Evolutionary conservation across 2,797 vertebrate genomes (phyloP), one percentile per base, ranked within the genome.

Genomic region (Dermochelys coriacea): DNA sequence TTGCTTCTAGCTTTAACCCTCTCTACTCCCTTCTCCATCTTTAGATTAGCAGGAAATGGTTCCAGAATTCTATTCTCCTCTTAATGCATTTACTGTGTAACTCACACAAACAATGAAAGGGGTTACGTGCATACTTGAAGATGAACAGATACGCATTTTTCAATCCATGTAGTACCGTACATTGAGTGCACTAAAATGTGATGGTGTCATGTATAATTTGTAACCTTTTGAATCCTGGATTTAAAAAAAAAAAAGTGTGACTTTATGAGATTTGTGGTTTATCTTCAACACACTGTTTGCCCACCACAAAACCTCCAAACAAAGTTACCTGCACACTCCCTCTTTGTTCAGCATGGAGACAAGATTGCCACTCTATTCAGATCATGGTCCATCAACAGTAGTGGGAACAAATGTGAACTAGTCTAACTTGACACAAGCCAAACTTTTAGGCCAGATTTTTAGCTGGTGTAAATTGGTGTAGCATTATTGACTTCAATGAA

Each of bases 1-100:
- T 45, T 23, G 19, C 80, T 95, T 82, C 37, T 80, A 86, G 82
- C 92, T 84, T 12, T 18, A 90, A 94, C 2, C 83, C 82, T 85
- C n/a, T n/a, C 31, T 18, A 21, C 12, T 71, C 19, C 19, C 71
- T 8, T 8, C 55, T 94, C 74, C 29, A 19, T 84, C 61, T 55
- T 51, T 23, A 81, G 51, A 90, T 79, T 83, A 94, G 81, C 37
- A 85, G 80, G 23, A 23, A 1, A 1, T 27, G 55, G 47, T 55
- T 92, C 71, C 19, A 71, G 79, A 90, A 10, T 8, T 47, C 9
- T 37, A 34, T 41, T 74, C 18, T 52, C 85, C n/a, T 78, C 18
- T 41, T 45, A 11, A 12, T 87, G 49, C 45, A 77, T 29, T 16
- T 77, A 77, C 14, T 6, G 2, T 68, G 23, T 16, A 86, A 54